Percentiles rank a stretch among this genome's conserved stretches.
These are phyloP conservation scores for Helobdella robusta DNA, from an alignment of 2,888 invertebrate species.

Conservation along the genomic window DNA sequence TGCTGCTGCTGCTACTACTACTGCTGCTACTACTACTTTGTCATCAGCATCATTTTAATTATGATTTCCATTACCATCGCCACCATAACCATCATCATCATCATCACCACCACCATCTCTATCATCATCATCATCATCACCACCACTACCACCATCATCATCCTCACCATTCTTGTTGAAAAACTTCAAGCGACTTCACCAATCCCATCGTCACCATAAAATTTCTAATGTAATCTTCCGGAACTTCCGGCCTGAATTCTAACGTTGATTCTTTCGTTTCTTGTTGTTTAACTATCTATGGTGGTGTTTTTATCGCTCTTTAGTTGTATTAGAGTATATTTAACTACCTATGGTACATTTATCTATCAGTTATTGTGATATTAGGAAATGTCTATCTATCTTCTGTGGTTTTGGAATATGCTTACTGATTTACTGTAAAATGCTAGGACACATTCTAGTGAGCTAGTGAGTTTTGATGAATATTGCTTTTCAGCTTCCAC, in stretches of 20 bases:
- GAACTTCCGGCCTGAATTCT: conserved; percentile 40
- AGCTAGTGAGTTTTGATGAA: too few relatives aligned
- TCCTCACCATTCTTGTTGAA: conserved; percentile 49
- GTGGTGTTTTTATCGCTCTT: conserved; percentile 10
- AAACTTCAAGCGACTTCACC: conserved; percentile 46
- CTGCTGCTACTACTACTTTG: neutral
- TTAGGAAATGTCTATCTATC: too few relatives aligned
- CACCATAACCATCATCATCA: neutral
- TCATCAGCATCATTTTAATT: neutral
- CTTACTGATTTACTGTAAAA: too few relatives aligned
- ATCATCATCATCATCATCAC: neutral
- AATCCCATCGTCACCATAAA: conserved; percentile 49
- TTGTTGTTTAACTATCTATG: conserved; percentile 14
- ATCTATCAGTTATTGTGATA: too few relatives aligned
- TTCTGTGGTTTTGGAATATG: too few relatives aligned
- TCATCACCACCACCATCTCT: neutral
- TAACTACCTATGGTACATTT: too few relatives aligned
- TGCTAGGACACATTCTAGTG: too few relatives aligned
- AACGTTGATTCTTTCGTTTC: conserved; percentile 5
- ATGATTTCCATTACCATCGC: neutral
- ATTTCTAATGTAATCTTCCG: conserved; percentile 50
- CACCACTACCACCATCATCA: conserved; percentile 1
- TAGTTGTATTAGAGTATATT: too few relatives aligned
- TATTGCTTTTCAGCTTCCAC: too few relatives aligned
- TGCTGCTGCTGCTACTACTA: too few relatives aligned